phyloP scores from a whole-genome alignment of 2,888 invertebrate genomes.

The Syrphus vitripennis region DNA sequence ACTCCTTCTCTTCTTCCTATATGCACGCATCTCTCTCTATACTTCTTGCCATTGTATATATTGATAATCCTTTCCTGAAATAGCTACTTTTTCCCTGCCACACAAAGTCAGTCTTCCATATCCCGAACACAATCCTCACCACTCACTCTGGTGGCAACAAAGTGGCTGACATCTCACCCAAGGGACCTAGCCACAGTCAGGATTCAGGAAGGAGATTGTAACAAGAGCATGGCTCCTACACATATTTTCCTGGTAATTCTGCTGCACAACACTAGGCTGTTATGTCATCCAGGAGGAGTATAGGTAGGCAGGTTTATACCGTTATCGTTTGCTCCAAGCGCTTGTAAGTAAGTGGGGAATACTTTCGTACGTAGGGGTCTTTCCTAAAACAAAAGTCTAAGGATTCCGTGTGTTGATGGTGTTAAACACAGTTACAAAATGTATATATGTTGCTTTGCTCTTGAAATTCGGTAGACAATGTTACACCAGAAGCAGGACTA shows the following conservation, averaged over 20 bases:
- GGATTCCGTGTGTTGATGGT: slow-evolving; percentile 52
- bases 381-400: slow-evolving; percentile 25
- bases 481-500: slow-evolving; percentile 27
- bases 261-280: slow-evolving; percentile 13
- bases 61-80: slow-evolving; percentile 44
- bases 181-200: slow-evolving; percentile 48
- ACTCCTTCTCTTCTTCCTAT: background rate
- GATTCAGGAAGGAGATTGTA: background rate
- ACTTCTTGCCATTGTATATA: background rate
- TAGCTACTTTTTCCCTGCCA: slow-evolving; percentile 4
- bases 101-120: background rate
- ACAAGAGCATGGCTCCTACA: slow-evolving; percentile 38
- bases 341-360: background rate
- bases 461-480: slow-evolving; percentile 58
- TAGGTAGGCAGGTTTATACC: background rate
- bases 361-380: background rate
- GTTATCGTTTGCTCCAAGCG: slow-evolving; percentile 10
- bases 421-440: slow-evolving; percentile 64
- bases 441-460: slow-evolving; percentile 45
- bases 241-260: slow-evolving; percentile 29
- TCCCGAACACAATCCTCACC: background rate
- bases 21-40: slow-evolving; percentile 14
- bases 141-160: slow-evolving; percentile 49
- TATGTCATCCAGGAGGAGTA: slow-evolving; percentile 7
- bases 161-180: slow-evolving; percentile 68